Base-by-base conservation (phyloP, 2,113 vertebrate genomes). In the Zonotrichia leucophrys region DNA sequence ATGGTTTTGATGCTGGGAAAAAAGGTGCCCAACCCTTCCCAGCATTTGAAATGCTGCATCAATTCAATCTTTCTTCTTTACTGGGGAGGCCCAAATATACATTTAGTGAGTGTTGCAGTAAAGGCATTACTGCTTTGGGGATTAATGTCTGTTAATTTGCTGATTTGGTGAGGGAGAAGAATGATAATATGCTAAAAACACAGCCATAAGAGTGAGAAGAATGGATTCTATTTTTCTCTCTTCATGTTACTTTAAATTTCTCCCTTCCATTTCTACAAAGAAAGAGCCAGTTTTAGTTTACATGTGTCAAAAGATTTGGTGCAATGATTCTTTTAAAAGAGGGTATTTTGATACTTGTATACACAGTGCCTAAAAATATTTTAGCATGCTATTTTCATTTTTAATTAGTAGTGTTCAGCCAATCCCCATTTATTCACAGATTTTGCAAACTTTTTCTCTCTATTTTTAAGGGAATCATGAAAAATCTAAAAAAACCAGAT, bases 301-400 rank as follows among this genome's bases (percentile, higher is more conserved):
- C 5, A 20, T 52, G 12, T 3, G 2, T 60, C 0, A 0, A 59
- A 63, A 50, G 3, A 12, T 7, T 35, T 74, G 83, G 27, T 84
- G 27, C 16, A 56, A 19, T 31, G 10, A 2, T 44, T 78, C 58
- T 79, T 77, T 15, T 20, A 15, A 41, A 76, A 73, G 20, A 69
- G 1, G 0, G 1, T 35, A 28, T 81, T 91, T 59, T 58, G 23
- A 42, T 67, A 16, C 72, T 89, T 76, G 7, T 75, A n/a, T 41
- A 49, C 92, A 56, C 8, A 35, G 10, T 41, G 24, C 5, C 74
- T 63, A 55, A 86, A 90, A 86, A 56, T 42, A 78, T 5, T 41
- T 68, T 31, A 73, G 72, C 8, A 52, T 69, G 21, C 53, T 66
- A 39, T 80, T 91, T 92, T 74, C 28, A 46, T 31, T 78, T 89